Base-by-base conservation (phyloP, 2,888 invertebrate species). In the Troilus luridus region DNA sequence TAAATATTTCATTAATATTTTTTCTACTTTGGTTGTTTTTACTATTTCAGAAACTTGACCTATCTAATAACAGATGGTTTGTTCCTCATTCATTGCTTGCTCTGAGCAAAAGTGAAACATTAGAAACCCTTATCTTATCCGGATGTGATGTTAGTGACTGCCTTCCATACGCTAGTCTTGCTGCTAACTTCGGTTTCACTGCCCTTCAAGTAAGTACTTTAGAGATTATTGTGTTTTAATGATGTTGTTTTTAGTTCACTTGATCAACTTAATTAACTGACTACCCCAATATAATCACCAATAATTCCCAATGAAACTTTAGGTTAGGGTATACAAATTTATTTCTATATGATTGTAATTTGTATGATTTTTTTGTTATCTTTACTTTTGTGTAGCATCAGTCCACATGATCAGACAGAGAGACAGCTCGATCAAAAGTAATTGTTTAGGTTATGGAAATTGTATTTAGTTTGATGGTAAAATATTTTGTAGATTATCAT, bases 51-150 rank as follows among this genome's bases (percentile, higher is more conserved):
- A 95, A 96, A 88, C 93, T 97, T 88, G 96, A 97, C 93, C 94
- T 98, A 90, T 96, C 97, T 60, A 95, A 96, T 92, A 97, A 97
- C 93, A 94, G 95, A 11, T 97, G 97, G 97, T 95, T 98, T 92
- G 96, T 96, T 90, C 96, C 97, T 0, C 96, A 97, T 91, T 96
- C 96, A 85, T 94, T 98, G 17, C 95, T 97, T 94, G 96, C 97
- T 0, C 94, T 98, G 2, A 97, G 97, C 93, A 97, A 97, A 94
- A 94, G 96, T 93, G 94, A 95, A 1, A 94, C 94, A 11, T 94
- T 98, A 58, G 95, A 95, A 77, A 95, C 96, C 72, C 94, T 98
- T 10, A 95, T 95, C 91, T 94, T 97, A 92, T 95, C 96, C 81
- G 96, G 96, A 72, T 98, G 97, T 93, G 95, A 96, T 88, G 94